Percentiles rank a stretch among this genome's conserved stretches.
Evolutionary conservation across 1,140 invertebrate genomes (phyloP).

Genomic region (Littorina saxatilis): DNA sequence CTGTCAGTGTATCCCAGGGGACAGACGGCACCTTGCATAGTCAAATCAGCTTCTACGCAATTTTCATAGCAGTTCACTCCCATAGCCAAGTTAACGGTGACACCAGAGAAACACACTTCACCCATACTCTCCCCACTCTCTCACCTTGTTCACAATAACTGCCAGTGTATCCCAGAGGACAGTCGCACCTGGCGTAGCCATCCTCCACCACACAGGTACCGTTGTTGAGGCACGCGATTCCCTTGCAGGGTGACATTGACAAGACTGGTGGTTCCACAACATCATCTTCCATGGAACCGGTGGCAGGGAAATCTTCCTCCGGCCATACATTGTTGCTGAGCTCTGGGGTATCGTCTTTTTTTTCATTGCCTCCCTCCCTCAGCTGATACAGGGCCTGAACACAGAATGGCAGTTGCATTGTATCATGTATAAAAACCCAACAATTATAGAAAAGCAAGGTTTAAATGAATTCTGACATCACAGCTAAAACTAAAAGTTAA

Average conservation of each 20-base stretch:
- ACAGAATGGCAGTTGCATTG: too few species aligned
- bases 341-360: background rate
- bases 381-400: constrained; percentile 24
- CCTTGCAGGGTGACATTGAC: constrained; percentile 59
- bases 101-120: too few species aligned
- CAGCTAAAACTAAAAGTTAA: too few species aligned
- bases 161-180: constrained; percentile 59
- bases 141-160: constrained; percentile 64
- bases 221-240: constrained; percentile 58
- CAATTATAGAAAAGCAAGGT: too few species aligned
- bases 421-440: too few species aligned
- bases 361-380: background rate
- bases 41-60: too few species aligned
- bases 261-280: background rate
- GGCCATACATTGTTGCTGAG: background rate
- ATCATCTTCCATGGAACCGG: background rate
- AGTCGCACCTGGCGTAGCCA: constrained; percentile 55
- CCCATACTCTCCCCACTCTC: too few species aligned
- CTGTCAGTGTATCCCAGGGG: constrained; percentile 57
- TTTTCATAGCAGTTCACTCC: too few species aligned
- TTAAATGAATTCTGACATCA: too few species aligned
- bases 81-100: too few species aligned
- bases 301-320: background rate
- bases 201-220: constrained; percentile 60
- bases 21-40: constrained; percentile 58